phyloP scores from a whole-genome alignment of 2,797 vertebrate species.

The Harpagifer antarcticus region DNA sequence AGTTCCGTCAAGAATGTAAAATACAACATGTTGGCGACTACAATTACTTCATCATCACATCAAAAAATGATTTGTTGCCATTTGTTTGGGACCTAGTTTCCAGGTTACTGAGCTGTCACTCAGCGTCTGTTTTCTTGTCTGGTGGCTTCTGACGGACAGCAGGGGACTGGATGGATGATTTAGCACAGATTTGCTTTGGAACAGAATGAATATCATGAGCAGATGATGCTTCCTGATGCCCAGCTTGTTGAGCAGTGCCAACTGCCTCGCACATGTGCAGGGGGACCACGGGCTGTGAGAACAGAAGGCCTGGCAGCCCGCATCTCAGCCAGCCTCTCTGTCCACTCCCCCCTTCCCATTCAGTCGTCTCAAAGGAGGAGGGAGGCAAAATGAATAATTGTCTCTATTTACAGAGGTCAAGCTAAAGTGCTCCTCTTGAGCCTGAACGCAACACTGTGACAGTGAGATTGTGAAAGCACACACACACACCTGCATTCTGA shows the following conservation, averaged over 20 bases:
- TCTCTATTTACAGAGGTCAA: slow-evolving; percentile 62
- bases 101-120: slow-evolving; percentile 59
- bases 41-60: slow-evolving; percentile 24
- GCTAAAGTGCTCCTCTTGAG: slow-evolving; percentile 37
- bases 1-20: slow-evolving; percentile 61
- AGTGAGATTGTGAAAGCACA: slow-evolving; percentile 33
- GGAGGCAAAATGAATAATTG: slow-evolving; percentile 66
- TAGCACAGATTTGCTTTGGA: slow-evolving; percentile 79
- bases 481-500: slow-evolving; percentile 74
- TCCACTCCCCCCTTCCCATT: slow-evolving; percentile 33
- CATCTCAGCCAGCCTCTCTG: slow-evolving; percentile 53
- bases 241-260: slow-evolving; percentile 69
- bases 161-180: slow-evolving; percentile 75
- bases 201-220: slow-evolving; percentile 66
- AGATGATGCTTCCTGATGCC: slow-evolving; percentile 80
- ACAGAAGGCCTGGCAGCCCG: slow-evolving; percentile 79
- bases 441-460: slow-evolving; percentile 40
- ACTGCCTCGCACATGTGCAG: slow-evolving; percentile 77
- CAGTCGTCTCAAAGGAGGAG: slow-evolving; percentile 54
- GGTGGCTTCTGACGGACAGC: slow-evolving; percentile 73
- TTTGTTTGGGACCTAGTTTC: slow-evolving; percentile 43
- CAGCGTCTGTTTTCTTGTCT: slow-evolving; percentile 75
- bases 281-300: slow-evolving; percentile 66
- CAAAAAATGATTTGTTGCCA: slow-evolving; percentile 20
- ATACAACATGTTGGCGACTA: slow-evolving; percentile 37